Conservation (phyloP, 2,113 vertebrate genomes). For the Rhea pennata region DNA sequence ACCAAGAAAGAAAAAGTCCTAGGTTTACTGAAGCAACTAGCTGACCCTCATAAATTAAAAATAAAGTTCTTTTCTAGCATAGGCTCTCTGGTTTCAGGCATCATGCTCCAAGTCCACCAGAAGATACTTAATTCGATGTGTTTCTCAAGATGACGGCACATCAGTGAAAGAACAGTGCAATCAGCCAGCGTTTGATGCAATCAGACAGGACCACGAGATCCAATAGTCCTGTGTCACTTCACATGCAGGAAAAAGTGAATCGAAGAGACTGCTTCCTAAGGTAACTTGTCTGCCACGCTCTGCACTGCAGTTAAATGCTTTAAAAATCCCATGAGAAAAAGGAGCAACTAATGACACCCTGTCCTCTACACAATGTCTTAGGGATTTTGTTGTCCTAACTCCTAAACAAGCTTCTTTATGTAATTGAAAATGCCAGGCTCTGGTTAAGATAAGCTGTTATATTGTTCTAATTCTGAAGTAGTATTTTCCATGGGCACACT, state of each 20-base stretch:
- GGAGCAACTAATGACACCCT: background rate
- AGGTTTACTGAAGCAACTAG: background rate
- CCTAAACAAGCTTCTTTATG: background rate
- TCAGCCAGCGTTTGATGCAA: fast-evolving
- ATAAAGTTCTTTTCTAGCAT: background rate
- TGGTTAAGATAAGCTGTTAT: background rate
- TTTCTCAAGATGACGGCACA: background rate
- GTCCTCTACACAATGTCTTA: background rate
- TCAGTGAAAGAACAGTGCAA: background rate
- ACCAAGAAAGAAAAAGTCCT: background rate
- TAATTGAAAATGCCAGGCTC: background rate
- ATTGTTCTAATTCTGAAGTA: background rate
- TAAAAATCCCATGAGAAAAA: background rate
- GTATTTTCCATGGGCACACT: background rate
- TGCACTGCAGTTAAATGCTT: fast-evolving
- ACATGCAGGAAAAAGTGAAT: fast-evolving
- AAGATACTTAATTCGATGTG: background rate
- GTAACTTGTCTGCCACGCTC: background rate
- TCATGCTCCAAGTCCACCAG: background rate
- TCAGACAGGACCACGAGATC: background rate
- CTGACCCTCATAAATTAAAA: background rate
- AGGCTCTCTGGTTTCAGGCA: background rate
- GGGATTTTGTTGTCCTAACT: background rate
- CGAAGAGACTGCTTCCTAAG: background rate
- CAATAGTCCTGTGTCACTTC: background rate